Evolutionary conservation across 1,140 invertebrate genomes (phyloP), one percentile per base, ranked within the genome.

Genomic region (Tenebrio molitor): DNA sequence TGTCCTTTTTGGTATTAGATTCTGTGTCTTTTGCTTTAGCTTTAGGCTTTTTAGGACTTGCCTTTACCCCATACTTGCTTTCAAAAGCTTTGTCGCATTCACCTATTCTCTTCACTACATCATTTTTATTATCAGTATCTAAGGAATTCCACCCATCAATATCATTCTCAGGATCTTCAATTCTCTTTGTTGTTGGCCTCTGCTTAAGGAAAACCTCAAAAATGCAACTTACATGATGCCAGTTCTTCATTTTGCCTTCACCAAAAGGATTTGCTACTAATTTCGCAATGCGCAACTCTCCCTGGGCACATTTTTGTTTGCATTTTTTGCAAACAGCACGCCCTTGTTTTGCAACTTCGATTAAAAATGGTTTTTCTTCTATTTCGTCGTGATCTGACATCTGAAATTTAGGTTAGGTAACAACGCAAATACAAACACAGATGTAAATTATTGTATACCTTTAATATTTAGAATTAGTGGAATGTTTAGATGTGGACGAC

Each of bases 311-410:
- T 76, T 92, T 91, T 63, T 88, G 83, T 84, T 95, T 96, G 82
- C 95, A 97, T 81, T 92, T 93, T 80, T 95, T 95, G 80, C 95
- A 97, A n/a, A 88, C 88, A 0, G 94, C 92, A 36, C 92, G 87
- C 0, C 92, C 92, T 0, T 89, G 88, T 84, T 95, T 95, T 0
- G 93, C 94, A 73, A 91, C 86, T 69, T 95, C 94, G 8, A 91
- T 87, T 34, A 85, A 88, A 80, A 92, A 93, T 1, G 87, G 86
- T 71, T 87, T 88, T 67, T 88, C 86, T 10, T 75, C 71, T 6
- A 7, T 10, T 7, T 72, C 63, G 58, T 79, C 76, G 17, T 50
- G 16, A 42, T 78, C 74, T 42, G 76, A 76, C 78, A 79, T 79
- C 66, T 53, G 14, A 33, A 58, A 58, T 8, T 53, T 19, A 53